These are phyloP conservation scores for Sturmia bella DNA, from an alignment of 2,888 invertebrate species.

Conservation along the genomic window DNA sequence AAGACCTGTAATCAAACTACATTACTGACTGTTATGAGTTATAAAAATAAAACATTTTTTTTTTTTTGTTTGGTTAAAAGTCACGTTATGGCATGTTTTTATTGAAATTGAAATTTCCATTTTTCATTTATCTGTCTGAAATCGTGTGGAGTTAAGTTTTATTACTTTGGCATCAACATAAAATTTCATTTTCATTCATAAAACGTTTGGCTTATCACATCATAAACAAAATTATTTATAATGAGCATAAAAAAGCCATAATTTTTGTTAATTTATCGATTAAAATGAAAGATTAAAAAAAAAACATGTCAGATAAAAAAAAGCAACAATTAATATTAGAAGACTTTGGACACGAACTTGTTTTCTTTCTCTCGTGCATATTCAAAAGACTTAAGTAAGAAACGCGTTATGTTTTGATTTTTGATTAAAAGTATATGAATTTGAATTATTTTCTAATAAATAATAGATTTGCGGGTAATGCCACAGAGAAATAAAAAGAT, in stretches of 20 bases:
- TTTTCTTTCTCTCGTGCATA: not conserved
- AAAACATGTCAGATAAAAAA: not conserved
- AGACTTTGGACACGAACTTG: constrained; percentile 61
- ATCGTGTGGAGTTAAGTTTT: not conserved
- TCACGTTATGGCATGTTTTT: constrained; percentile 45
- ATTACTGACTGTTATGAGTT: constrained; percentile 47
- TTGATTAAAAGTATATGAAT: not conserved
- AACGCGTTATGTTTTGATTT: constrained; percentile 7
- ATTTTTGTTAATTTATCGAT: not conserved
- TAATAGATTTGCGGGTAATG: not conserved
- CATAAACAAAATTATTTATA: not conserved
- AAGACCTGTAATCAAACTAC: constrained; percentile 34
- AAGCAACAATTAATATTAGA: constrained; percentile 23
- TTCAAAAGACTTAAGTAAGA: not conserved
- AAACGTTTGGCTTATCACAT: constrained; percentile 3
- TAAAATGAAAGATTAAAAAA: not conserved
- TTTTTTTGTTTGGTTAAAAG: too few relatives aligned
- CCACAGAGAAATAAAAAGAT: too few relatives aligned
- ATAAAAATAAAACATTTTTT: constrained; percentile 22
- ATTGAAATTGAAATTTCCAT: constrained; percentile 8
- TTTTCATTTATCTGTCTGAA: not conserved
- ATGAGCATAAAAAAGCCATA: not conserved
- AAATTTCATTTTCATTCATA: constrained; percentile 38
- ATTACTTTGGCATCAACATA: not conserved
- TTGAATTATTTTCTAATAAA: not conserved